A percentile compares a stretch with the other conserved stretches of the same genome.
These are phyloP conservation scores for rabbit (Oryctolagus cuniculus) DNA, from an alignment of 2,113 vertebrate species.

Conservation along the genomic window mOryCun1.1 NC_091440.1:82827001-82827500, in stretches of 20 bases:
- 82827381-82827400: background rate
- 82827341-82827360: conserved; percentile 22
- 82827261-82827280: background rate
- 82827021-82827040: background rate
- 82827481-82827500: background rate
- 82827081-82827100: background rate
- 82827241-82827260: conserved; percentile 9
- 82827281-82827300: conserved; percentile 14
- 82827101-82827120: conserved; percentile 14
- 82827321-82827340: conserved; percentile 8
- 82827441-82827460: background rate
- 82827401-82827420: background rate
- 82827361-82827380: background rate
- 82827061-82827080: too few species aligned
- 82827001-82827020: background rate
- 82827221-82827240: conserved; percentile 35
- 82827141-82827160: background rate
- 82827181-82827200: background rate
- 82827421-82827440: background rate
- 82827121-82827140: conserved; percentile 35
- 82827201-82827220: conserved; percentile 45
- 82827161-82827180: background rate
- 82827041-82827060: too few species aligned
- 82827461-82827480: conserved; percentile 41
- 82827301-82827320: conserved; percentile 24